phyloP scores from a whole-genome alignment of 2,888 invertebrate species.

The Eudemis profundana region DNA sequence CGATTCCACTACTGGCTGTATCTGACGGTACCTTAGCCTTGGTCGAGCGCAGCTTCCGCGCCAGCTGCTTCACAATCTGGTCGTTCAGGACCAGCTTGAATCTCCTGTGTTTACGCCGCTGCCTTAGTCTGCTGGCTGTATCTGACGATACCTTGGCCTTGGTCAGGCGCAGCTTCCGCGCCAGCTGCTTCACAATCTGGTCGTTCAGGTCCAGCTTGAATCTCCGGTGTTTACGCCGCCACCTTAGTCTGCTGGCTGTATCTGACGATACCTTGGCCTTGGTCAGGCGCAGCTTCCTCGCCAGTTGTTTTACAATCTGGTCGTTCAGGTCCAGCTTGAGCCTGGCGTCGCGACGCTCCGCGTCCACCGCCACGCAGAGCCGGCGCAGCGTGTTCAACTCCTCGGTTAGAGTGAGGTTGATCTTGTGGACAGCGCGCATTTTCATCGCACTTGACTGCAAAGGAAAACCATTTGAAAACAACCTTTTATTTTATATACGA shows the following conservation, averaged over 20 bases:
- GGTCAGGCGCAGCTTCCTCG: slow-evolving; percentile 85
- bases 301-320: slow-evolving; percentile 87
- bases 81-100: too few relatives aligned
- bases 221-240: too few relatives aligned
- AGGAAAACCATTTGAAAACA: too few relatives aligned
- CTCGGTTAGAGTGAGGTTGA: slow-evolving; percentile 86
- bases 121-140: too few relatives aligned
- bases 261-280: slow-evolving; percentile 73
- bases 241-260: too few relatives aligned
- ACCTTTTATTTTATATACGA: too few relatives aligned
- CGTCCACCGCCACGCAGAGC: slow-evolving; percentile 83
- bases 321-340: slow-evolving; percentile 86
- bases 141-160: slow-evolving; percentile 78
- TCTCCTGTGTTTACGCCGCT: too few relatives aligned
- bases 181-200: slow-evolving; percentile 87
- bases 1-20: too few relatives aligned
- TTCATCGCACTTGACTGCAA: slow-evolving; percentile 70
- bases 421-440: slow-evolving; percentile 83
- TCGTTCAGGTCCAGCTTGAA: slow-evolving; percentile 86
- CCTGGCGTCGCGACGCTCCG: slow-evolving; percentile 82
- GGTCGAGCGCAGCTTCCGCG: too few relatives aligned
- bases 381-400: slow-evolving; percentile 80
- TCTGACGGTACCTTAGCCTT: too few relatives aligned
- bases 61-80: too few relatives aligned
- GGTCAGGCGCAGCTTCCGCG: slow-evolving; percentile 85